Evolutionary conservation across 2,888 invertebrate species (phyloP).

Genomic region (Lepetodrilus schrolli): DNA sequence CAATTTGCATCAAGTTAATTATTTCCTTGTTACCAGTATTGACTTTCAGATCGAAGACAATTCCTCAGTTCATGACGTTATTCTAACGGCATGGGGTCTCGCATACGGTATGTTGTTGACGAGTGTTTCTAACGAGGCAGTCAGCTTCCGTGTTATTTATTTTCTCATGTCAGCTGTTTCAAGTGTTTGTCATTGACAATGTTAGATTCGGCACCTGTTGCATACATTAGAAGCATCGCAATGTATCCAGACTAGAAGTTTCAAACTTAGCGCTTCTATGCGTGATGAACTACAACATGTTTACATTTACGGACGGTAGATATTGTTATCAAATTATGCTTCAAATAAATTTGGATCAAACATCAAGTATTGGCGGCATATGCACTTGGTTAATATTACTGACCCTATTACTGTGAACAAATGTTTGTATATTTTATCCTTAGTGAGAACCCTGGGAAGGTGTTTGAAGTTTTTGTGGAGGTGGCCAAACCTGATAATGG

Average conservation of each 20-base stretch:
- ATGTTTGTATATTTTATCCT: conserved; percentile 35
- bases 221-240: too few species aligned
- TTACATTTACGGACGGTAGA: too few species aligned
- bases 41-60: neutral
- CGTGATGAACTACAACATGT: too few species aligned
- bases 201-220: neutral
- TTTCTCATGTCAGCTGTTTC: neutral
- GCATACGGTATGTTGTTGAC: conserved; percentile 10
- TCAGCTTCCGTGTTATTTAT: neutral
- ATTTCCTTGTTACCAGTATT: neutral
- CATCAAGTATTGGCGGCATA: too few species aligned
- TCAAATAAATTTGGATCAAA: too few species aligned
- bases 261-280: too few species aligned
- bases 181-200: neutral
- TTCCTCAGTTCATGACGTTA: neutral
- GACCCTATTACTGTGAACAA: too few species aligned
- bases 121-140: neutral
- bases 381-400: too few species aligned
- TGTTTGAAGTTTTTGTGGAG: conserved; percentile 90
- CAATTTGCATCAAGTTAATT: neutral
- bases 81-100: conserved; percentile 5
- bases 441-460: conserved; percentile 86
- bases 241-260: too few species aligned
- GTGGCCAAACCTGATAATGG: conserved; percentile 80
- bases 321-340: too few species aligned